phyloP scores from a whole-genome alignment of 2,797 vertebrate genomes.

The Danio tinwini region DNA sequence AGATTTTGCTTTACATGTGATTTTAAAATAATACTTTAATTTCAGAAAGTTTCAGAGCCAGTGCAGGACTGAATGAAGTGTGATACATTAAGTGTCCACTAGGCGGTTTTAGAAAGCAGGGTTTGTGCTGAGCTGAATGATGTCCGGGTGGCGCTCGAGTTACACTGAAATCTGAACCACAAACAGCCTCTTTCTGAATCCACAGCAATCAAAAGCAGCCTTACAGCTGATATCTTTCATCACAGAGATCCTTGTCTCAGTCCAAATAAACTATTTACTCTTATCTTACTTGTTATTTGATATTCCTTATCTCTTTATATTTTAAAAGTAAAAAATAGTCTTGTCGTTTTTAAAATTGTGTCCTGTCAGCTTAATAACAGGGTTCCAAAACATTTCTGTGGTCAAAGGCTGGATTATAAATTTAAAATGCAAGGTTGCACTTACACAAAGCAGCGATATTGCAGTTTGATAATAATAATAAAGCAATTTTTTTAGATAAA shows the following conservation, averaged over 20 bases:
- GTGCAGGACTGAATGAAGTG: neutral
- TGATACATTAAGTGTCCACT: neutral
- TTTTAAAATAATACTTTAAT: too few relatives aligned
- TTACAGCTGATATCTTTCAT: constrained; percentile 3
- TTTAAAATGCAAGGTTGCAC: neutral
- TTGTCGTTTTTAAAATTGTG: neutral
- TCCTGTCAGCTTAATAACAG: neutral
- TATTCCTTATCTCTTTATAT: neutral
- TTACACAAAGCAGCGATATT: neutral
- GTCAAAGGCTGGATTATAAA: neutral
- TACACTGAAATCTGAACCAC: constrained; percentile 32
- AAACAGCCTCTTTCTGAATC: constrained; percentile 26
- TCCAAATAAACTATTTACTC: constrained; percentile 21
- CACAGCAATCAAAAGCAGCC: constrained; percentile 18
- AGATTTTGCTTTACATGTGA: too few relatives aligned
- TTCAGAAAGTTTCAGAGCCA: too few relatives aligned
- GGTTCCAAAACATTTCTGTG: neutral
- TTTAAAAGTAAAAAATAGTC: neutral
- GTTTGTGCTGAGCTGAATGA: neutral
- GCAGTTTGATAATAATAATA: too few relatives aligned
- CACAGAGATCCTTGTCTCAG: neutral
- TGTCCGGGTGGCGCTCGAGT: neutral
- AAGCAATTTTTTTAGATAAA: too few relatives aligned
- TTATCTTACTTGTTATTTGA: neutral
- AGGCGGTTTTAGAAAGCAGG: neutral